phyloP scores from a whole-genome alignment of 2,888 invertebrate species.

The Podotricha telesiphe region DNA sequence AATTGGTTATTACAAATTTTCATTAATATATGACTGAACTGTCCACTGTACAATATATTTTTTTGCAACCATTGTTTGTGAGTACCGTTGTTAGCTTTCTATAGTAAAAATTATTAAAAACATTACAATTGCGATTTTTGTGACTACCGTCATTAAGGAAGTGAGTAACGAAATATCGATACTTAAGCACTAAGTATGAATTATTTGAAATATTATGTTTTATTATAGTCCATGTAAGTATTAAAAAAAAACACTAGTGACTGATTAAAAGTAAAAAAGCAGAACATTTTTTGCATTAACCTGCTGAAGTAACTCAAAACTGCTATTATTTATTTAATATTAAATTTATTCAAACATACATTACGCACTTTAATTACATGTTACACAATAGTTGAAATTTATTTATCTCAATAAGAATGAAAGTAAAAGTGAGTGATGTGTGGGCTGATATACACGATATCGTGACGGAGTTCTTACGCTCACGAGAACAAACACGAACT shows the following conservation, averaged over 20 bases:
- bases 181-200: too few relatives aligned
- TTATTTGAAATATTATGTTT: too few relatives aligned
- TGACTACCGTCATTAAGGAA: too few relatives aligned
- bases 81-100: background rate
- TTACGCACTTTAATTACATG: constrained; percentile 7
- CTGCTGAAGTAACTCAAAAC: background rate
- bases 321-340: background rate
- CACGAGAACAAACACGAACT: constrained; percentile 37
- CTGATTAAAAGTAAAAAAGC: background rate
- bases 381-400: constrained; percentile 37
- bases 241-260: background rate
- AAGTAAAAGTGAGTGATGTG: constrained; percentile 43
- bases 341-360: constrained; percentile 7
- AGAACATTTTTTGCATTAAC: background rate
- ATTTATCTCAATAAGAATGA: constrained; percentile 38
- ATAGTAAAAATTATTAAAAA: background rate
- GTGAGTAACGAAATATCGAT: too few relatives aligned
- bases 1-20: background rate
- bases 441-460: constrained; percentile 39
- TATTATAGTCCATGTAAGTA: background rate
- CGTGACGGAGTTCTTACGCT: constrained; percentile 40
- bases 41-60: too few relatives aligned
- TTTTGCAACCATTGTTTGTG: too few relatives aligned
- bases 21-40: too few relatives aligned
- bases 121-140: background rate